phyloP scores from a whole-genome alignment of 2,888 invertebrate species.

The Hylaea fasciaria region DNA sequence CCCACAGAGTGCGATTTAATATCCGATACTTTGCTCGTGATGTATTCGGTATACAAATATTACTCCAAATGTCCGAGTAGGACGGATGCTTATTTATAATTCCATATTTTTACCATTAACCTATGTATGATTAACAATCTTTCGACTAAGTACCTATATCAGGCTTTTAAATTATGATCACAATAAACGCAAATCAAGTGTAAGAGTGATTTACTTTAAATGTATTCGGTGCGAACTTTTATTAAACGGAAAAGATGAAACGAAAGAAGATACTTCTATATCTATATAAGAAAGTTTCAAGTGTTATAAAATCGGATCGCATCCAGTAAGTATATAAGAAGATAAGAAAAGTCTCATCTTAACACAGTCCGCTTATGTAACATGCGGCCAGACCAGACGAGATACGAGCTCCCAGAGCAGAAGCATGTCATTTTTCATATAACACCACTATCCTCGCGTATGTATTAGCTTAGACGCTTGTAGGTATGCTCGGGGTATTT shows the following conservation, averaged over 20 bases:
- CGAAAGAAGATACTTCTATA: too few relatives aligned
- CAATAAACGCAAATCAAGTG: too few relatives aligned
- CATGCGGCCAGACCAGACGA: slow-evolving; percentile 15
- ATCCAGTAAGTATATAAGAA: slow-evolving; percentile 5
- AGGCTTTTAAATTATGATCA: too few relatives aligned
- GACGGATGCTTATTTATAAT: not conserved
- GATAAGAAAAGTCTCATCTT: not conserved
- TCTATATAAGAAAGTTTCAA: not conserved
- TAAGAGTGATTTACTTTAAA: too few relatives aligned
- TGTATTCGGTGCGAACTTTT: too few relatives aligned
- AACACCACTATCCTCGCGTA: slow-evolving; percentile 12
- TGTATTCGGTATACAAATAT: slow-evolving; percentile 1
- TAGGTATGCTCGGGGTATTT: not conserved
- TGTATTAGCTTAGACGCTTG: not conserved
- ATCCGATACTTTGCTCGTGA: slow-evolving; percentile 14
- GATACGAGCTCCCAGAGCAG: slow-evolving; percentile 27
- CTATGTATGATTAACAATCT: too few relatives aligned
- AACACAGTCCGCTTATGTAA: slow-evolving; percentile 18
- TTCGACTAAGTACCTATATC: too few relatives aligned
- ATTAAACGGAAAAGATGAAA: too few relatives aligned
- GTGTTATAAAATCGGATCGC: slow-evolving; percentile 2
- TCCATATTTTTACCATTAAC: not conserved
- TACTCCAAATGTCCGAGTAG: not conserved
- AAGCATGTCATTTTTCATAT: slow-evolving; percentile 32
- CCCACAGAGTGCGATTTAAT: slow-evolving; percentile 17